A percentile compares a stretch with the other conserved stretches of the same genome.
Evolutionary conservation across 2,113 vertebrate genomes (phyloP).

Genomic region (Melanocharis versteri): DNA sequence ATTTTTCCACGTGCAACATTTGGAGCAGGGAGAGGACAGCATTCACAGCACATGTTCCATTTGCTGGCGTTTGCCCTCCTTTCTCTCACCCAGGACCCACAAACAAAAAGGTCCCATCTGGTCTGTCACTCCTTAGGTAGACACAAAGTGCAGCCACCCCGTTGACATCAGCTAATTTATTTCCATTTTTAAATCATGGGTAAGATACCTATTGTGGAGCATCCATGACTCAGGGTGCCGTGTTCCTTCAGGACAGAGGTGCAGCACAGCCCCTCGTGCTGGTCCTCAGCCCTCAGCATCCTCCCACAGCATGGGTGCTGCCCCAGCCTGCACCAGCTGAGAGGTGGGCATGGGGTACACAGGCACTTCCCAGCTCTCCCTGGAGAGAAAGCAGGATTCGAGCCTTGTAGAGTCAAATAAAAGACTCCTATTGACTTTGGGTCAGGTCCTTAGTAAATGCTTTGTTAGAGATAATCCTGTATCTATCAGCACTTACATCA

Average conservation of each 20-base stretch:
- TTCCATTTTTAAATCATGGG: background rate
- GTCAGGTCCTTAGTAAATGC: conserved; percentile 51
- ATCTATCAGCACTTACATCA: conserved; percentile 61
- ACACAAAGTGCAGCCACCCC: background rate
- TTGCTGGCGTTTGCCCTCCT: background rate
- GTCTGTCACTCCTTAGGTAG: background rate
- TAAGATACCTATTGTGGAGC: background rate
- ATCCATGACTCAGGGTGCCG: background rate
- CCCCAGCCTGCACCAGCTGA: background rate
- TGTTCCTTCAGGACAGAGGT: background rate
- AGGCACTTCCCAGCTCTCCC: background rate
- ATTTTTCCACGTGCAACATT: background rate
- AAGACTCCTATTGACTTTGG: conserved; percentile 24
- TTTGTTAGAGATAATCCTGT: conserved; percentile 51
- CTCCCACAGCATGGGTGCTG: background rate
- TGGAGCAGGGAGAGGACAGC: background rate
- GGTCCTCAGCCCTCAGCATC: background rate
- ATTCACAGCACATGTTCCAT: background rate
- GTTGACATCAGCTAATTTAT: background rate
- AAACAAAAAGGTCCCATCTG: background rate
- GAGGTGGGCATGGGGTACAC: background rate
- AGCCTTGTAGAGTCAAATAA: background rate
- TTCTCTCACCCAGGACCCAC: background rate
- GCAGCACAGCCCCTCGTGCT: fast-evolving
- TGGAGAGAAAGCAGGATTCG: background rate